Evolutionary conservation across 2,113 vertebrate species (phyloP).

Genomic region (Ornithorhynchus anatinus): DNA sequence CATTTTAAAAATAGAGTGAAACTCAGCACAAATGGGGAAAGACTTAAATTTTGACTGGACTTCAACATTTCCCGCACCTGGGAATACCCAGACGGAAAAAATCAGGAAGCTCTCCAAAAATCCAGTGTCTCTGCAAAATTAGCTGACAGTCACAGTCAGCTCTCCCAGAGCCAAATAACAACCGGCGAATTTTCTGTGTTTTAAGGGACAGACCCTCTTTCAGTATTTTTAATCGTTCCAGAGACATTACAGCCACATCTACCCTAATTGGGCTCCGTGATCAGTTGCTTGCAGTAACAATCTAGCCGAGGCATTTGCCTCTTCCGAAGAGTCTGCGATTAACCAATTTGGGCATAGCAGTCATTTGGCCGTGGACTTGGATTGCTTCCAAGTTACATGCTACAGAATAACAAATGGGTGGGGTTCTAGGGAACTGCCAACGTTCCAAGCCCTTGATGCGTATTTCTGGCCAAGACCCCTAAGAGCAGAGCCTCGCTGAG

Average conservation of each 20-base stretch:
- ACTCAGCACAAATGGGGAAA: no score
- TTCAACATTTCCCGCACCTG: no score
- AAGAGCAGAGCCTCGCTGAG: not conserved
- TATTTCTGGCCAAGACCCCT: not conserved
- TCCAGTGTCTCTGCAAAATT: no score
- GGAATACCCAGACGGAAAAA: no score
- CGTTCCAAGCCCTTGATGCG: not conserved
- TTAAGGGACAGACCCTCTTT: not conserved
- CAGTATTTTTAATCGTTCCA: not conserved
- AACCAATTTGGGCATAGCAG: not conserved
- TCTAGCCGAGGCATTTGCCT: not conserved
- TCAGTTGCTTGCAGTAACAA: not conserved
- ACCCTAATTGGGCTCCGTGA: no score
- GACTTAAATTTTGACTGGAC: no score
- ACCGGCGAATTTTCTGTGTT: not conserved
- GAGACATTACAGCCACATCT: not conserved
- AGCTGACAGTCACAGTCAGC: not conserved
- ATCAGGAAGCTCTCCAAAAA: no score
- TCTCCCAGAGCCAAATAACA: not conserved
- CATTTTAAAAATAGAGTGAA: no score
- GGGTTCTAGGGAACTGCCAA: not conserved
- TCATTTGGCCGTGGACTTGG: constrained; percentile 23
- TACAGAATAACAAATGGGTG: constrained; percentile 23
- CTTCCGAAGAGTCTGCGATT: not conserved
- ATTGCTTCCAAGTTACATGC: constrained; percentile 30